Evolutionary conservation across 2,888 invertebrate genomes (phyloP), one percentile per base, ranked within the genome.

Genomic region (Diloba caeruleocephala): DNA sequence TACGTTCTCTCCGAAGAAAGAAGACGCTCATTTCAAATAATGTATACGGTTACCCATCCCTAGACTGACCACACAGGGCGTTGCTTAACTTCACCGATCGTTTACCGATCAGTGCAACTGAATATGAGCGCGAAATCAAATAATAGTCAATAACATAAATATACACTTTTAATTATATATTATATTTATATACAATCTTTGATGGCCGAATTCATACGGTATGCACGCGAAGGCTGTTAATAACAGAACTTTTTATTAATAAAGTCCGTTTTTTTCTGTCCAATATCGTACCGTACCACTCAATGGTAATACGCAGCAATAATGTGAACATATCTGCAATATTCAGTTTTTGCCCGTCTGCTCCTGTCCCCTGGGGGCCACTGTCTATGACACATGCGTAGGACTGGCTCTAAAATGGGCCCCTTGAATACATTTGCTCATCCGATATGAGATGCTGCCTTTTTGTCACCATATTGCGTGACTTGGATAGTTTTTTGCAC

Each of bases 261-360:
- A n/a, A n/a, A n/a, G n/a, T n/a, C n/a, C n/a, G n/a, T n/a, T n/a
- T 32, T 9, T 19, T 0, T 0, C n/a, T 12, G 19, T 21, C 3
- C 37, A 39, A 31, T 41, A 19, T 1, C 82, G 84, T 84, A 38
- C 43, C 83, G 81, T 77, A 10, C 21, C 1, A 0, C 14, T 26
- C 57, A 75, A 63, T 75, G 89, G 74, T 44, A 55, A 68, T 76
- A 29, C 14, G 44, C 78, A 68, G 74, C 84, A 91, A 92, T 91
- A 90, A 91, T 88, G 85, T 80, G 84, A 86, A 81, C 91, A 91
- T 91, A 92, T 92, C 88, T 91, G 87, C 85, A 91, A 91, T 90
- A 91, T 92, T 91, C 92, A 90, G 88, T 92, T 92, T 90, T 92
- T 89, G 85, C 79, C 69, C 72, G 76, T 76, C 76, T 78, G 77